These are phyloP conservation scores for Vulpes ferrilata DNA, from an alignment of 2,113 vertebrate genomes.

Conservation along the genomic window DNA sequence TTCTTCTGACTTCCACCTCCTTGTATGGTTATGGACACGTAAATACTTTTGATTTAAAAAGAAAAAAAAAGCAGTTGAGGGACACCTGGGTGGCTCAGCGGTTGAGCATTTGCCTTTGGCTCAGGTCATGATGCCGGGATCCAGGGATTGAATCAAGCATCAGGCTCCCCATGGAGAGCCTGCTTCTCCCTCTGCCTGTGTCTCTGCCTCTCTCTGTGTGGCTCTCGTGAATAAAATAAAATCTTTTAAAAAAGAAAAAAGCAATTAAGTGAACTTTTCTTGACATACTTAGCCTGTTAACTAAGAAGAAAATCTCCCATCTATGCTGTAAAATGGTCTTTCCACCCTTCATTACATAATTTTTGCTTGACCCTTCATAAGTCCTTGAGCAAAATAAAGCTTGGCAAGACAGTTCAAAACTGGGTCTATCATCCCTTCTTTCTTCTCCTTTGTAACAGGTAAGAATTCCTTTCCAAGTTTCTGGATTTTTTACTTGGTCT, in stretches of 20 bases:
- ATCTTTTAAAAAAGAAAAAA: background rate
- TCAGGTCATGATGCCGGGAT: too few relatives aligned
- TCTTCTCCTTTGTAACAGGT: background rate
- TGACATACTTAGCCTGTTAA: background rate
- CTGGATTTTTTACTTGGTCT: slow-evolving; percentile 29
- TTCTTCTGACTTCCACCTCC: background rate
- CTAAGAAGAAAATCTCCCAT: background rate
- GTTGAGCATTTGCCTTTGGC: too few relatives aligned
- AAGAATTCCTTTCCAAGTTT: background rate
- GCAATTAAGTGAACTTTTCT: slow-evolving; percentile 11
- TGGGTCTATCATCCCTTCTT: background rate
- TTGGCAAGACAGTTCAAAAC: background rate
- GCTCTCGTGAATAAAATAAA: too few relatives aligned
- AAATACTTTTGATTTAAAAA: slow-evolving; percentile 15
- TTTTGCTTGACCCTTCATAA: background rate
- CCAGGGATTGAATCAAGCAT: too few relatives aligned
- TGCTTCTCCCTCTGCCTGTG: too few relatives aligned
- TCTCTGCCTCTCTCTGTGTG: too few relatives aligned
- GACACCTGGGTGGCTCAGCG: too few relatives aligned
- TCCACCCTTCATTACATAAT: background rate
- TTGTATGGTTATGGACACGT: background rate
- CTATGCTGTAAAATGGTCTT: background rate
- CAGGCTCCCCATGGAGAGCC: too few relatives aligned
- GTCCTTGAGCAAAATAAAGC: background rate
- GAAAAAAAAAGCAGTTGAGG: too few relatives aligned